A percentile compares a stretch with the other conserved stretches of the same genome.
phyloP scores from a whole-genome alignment of 1,140 invertebrate species.

The Danaus melanippus region DNA sequence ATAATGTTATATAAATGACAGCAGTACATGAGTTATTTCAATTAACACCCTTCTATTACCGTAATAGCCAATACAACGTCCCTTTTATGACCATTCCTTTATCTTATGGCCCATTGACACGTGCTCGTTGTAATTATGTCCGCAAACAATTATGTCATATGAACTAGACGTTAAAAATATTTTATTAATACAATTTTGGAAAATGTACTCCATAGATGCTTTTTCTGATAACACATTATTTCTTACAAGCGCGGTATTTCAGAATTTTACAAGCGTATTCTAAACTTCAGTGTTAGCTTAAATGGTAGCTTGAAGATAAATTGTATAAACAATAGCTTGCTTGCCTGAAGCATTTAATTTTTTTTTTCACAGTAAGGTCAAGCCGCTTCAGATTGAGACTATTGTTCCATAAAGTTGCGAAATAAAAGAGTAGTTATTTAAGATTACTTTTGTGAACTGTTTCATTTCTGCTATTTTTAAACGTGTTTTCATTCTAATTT shows the following conservation, averaged over 20 bases:
- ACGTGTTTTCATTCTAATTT: not conserved
- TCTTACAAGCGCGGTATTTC: not conserved
- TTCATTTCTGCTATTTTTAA: conserved; percentile 10
- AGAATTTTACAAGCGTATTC: conserved; percentile 4
- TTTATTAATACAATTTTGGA: not conserved
- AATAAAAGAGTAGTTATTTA: conserved; percentile 20
- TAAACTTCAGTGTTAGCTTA: conserved; percentile 8
- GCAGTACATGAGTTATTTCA: conserved; percentile 21
- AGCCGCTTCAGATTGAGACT: conserved; percentile 20
- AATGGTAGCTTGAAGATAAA: conserved; percentile 13
- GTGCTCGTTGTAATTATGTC: conserved; percentile 22
- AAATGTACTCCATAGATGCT: too few species aligned
- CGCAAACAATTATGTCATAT: conserved; percentile 6
- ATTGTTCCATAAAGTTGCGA: conserved; percentile 22
- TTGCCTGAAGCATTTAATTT: conserved; percentile 24
- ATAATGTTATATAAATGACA: conserved; percentile 8
- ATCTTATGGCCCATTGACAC: conserved; percentile 40
- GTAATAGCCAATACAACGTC: conserved; percentile 34
- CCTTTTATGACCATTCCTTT: conserved; percentile 37
- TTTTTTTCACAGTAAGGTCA: conserved; percentile 20
- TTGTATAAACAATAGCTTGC: conserved; percentile 16
- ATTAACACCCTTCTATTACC: conserved; percentile 33
- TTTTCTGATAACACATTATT: not conserved
- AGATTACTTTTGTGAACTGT: conserved; percentile 17
- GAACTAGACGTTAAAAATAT: conserved; percentile 2